phyloP scores from a whole-genome alignment of 1,140 invertebrate species.

The Heliconius nattereri region DNA sequence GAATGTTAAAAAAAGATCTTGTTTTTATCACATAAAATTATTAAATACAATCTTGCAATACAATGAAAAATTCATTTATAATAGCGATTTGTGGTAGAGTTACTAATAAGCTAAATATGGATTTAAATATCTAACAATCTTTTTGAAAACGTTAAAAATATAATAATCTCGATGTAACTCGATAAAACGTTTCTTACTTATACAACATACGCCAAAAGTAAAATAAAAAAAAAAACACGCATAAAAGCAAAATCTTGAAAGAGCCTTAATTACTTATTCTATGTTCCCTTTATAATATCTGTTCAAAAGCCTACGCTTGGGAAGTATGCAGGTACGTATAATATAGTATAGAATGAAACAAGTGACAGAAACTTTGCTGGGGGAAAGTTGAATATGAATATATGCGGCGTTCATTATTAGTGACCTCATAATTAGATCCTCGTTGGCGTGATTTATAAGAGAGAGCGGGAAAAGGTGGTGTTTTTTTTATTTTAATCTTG shows the following conservation, averaged over 20 bases:
- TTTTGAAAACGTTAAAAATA: too few relatives aligned
- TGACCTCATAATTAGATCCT: constrained; percentile 27
- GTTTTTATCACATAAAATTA: too few relatives aligned
- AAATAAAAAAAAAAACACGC: neutral
- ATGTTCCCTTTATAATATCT: neutral
- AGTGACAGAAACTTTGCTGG: constrained; percentile 21
- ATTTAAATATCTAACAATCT: too few relatives aligned
- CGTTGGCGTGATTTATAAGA: constrained; percentile 7
- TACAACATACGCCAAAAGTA: neutral
- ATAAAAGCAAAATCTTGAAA: neutral
- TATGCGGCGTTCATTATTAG: constrained; percentile 39
- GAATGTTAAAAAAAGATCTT: too few relatives aligned
- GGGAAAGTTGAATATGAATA: constrained; percentile 20
- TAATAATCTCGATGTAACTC: too few relatives aligned
- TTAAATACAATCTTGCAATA: too few relatives aligned
- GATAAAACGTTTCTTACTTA: too few relatives aligned
- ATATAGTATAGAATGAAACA: constrained; percentile 18
- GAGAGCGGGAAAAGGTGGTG: neutral
- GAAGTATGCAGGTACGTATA: neutral
- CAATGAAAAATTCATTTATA: too few relatives aligned
- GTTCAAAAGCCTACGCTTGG: neutral
- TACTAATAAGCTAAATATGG: too few relatives aligned
- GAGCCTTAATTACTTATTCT: neutral
- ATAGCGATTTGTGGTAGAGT: too few relatives aligned
- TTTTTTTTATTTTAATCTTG: neutral